A percentile compares a stretch with the other conserved stretches of the same genome.
phyloP scores from a whole-genome alignment of 1,140 invertebrate genomes.

The Papilio polytes region DNA sequence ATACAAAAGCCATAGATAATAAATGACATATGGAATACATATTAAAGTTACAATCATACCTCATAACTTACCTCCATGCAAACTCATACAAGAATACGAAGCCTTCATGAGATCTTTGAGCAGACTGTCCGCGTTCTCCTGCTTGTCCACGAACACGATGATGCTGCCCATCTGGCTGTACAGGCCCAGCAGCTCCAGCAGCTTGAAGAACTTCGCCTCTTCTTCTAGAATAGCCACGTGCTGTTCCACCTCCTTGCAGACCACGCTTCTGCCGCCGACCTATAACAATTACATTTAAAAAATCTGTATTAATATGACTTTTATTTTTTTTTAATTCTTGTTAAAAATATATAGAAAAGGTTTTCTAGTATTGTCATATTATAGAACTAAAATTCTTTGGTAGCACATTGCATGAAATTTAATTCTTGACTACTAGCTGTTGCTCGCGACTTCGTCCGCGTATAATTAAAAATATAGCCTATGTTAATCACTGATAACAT shows the following conservation, averaged over 20 bases:
- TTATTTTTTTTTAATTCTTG: too few species aligned
- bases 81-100: slow-evolving; percentile 96
- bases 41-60: slow-evolving; percentile 42
- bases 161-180: slow-evolving; percentile 97
- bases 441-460: too few species aligned
- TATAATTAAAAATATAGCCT: too few species aligned
- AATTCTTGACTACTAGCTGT: too few species aligned
- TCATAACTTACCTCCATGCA: slow-evolving; percentile 93
- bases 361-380: too few species aligned
- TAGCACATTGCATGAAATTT: too few species aligned
- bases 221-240: slow-evolving; percentile 97
- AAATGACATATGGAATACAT: background rate
- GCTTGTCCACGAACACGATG: slow-evolving; percentile 99
- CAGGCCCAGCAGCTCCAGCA: slow-evolving; percentile 97
- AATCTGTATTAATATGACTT: too few species aligned
- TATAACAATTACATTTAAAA: slow-evolving; percentile 45
- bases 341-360: too few species aligned
- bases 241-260: slow-evolving; percentile 99
- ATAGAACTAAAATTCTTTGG: too few species aligned
- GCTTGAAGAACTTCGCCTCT: slow-evolving; percentile 98
- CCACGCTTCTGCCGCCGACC: slow-evolving; percentile 98
- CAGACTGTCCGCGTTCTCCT: slow-evolving; percentile 98
- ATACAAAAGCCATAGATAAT: too few species aligned
- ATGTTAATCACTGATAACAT: too few species aligned
- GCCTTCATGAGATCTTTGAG: slow-evolving; percentile 98